phyloP scores from a whole-genome alignment of 2,888 invertebrate genomes.

The Lithosia quadra region DNA sequence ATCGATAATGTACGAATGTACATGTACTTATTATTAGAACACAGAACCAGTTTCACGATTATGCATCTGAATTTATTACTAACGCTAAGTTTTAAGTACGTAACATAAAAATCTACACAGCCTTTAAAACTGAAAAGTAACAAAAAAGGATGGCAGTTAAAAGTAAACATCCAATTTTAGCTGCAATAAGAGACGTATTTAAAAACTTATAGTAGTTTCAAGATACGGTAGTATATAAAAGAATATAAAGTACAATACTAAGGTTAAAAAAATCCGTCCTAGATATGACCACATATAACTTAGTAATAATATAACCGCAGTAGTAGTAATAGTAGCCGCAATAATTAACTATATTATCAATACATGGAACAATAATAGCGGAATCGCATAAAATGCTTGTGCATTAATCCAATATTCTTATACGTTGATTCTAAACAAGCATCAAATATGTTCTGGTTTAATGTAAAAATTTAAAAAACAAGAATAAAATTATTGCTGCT shows the following conservation, averaged over 20 bases:
- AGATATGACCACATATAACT: not conserved
- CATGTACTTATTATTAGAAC: slow-evolving; percentile 12
- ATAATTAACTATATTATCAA: not conserved
- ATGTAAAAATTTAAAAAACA: not conserved
- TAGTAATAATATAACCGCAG: too few relatives aligned
- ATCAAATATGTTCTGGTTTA: not conserved
- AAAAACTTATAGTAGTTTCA: not conserved
- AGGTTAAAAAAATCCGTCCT: not conserved
- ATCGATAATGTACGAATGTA: not conserved
- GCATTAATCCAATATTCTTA: not conserved
- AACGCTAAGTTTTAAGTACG: not conserved
- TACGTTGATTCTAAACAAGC: not conserved
- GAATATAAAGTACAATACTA: not conserved
- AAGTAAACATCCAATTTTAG: not conserved
- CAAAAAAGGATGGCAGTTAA: not conserved
- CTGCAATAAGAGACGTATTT: not conserved
- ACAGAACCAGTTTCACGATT: not conserved
- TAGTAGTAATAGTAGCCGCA: too few relatives aligned
- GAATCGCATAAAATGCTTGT: not conserved
- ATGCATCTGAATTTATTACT: slow-evolving; percentile 9
- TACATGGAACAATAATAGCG: not conserved
- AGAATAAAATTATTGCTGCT: not conserved
- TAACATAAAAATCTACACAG: not conserved
- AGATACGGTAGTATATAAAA: not conserved
- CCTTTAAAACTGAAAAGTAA: too few relatives aligned